Conservation (phyloP, 2,797 vertebrate genomes). For the Synanceia verrucosa region DNA sequence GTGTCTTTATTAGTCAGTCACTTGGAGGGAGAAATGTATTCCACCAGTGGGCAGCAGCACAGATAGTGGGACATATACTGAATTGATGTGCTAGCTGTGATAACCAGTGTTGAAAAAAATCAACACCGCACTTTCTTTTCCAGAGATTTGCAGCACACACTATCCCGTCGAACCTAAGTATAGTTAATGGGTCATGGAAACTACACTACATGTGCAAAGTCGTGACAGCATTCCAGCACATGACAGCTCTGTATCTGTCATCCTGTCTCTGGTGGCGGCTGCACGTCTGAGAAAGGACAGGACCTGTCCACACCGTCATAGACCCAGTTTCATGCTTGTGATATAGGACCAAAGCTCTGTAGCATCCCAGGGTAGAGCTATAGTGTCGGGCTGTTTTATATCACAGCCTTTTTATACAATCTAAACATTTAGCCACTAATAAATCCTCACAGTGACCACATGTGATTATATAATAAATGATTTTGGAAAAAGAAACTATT, state of each 20-base stretch:
- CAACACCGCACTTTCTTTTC: not conserved
- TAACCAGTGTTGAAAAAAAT: not conserved
- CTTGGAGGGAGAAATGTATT: not conserved
- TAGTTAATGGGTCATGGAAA: constrained; percentile 39
- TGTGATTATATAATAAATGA: constrained; percentile 35
- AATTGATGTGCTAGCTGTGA: not conserved
- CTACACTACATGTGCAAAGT: constrained; percentile 7
- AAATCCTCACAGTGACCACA: too few relatives aligned
- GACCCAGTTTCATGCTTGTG: constrained; percentile 35
- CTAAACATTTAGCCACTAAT: not conserved
- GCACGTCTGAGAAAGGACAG: not conserved
- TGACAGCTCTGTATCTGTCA: constrained; percentile 22
- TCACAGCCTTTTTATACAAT: not conserved
- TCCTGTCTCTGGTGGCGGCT: constrained; percentile 22
- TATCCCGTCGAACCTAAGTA: constrained; percentile 12
- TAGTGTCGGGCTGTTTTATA: not conserved
- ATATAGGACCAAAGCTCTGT: constrained; percentile 21
- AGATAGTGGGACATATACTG: not conserved
- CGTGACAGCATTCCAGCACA: constrained; percentile 29
- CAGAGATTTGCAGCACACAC: not conserved
- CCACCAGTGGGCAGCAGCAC: constrained; percentile 2
- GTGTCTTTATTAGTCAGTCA: not conserved
- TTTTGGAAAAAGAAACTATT: constrained; percentile 19
- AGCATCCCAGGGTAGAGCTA: not conserved
- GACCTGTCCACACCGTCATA: constrained; percentile 20